Evolutionary conservation across 2,888 invertebrate genomes (phyloP), one percentile per base, ranked within the genome.

Genomic region (Erannis defoliaria): DNA sequence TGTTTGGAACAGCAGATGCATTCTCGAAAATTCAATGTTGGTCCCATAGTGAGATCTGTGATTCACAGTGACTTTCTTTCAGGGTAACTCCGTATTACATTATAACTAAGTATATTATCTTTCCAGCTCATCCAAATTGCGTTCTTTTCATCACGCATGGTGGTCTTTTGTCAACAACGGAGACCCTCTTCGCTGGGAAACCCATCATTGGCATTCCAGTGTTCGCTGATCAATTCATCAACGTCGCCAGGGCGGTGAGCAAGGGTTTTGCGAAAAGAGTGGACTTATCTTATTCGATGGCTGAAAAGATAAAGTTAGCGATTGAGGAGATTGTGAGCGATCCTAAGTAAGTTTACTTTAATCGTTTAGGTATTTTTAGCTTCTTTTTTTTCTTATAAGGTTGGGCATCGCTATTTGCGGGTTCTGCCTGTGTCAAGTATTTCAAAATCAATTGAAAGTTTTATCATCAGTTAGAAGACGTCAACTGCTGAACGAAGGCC

Each of bases 81-180:
- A n/a, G n/a, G n/a, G n/a, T n/a, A n/a, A n/a, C n/a, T n/a, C n/a
- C n/a, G n/a, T n/a, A n/a, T n/a, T n/a, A n/a, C n/a, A 5, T 23
- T 4, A 23, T 23, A 23, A 23, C 2, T 23, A 9, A 4, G 1
- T 10, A 21, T 9, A 26, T 14, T 14, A 23, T 1, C 9, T 72
- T 46, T 55, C 0, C 76, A 89, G 90, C 83, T 12, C 90, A 89
- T 55, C 82, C 83, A 1, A 90, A 88, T 57, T 85, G 84, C 59
- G 38, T 80, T 0, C 72, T 89, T 0, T 89, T 90, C 65, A 86
- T 90, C 42, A 86, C 88, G 0, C 89, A 90, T 31, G 89, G 90
- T 1, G 90, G 90, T n/a, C 72, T 85, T 0, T 72, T 89, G 0
- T 90, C 89, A 0, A 82, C 77, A 0, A 84, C 79, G 0, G 90